A percentile compares a stretch with the other conserved stretches of the same genome.
These are phyloP conservation scores for Perca flavescens DNA, from an alignment of 2,113 vertebrate genomes.

Conservation along the genomic window DNA sequence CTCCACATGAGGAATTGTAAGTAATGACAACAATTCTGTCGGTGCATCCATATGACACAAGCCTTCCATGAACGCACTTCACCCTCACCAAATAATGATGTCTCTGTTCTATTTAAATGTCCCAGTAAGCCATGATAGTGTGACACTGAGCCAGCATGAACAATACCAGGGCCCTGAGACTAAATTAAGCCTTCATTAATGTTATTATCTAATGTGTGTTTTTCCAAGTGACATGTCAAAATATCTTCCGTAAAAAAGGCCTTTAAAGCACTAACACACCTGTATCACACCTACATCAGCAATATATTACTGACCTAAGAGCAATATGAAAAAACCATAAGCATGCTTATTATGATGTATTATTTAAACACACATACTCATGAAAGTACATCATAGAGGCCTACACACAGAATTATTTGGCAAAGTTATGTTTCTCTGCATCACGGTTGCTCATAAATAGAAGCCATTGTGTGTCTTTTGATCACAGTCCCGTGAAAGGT, in stretches of 20 bases:
- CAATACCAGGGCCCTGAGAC: neutral
- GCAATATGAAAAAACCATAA: neutral
- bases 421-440: neutral
- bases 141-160: neutral
- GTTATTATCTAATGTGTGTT: neutral
- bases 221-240: neutral
- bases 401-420: neutral
- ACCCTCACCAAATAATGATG: no score
- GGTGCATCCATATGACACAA: no score
- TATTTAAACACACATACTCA: neutral
- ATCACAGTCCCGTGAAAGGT: slow-evolving; percentile 12
- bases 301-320: neutral
- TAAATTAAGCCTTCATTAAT: neutral
- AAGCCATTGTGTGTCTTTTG: slow-evolving; percentile 20
- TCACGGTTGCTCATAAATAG: neutral
- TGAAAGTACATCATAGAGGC: neutral
- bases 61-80: no score
- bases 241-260: neutral
- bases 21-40: no score
- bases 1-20: no score
- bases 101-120: neutral
- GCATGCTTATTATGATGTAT: neutral
- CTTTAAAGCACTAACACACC: neutral
- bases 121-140: neutral
- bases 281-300: neutral